Evolutionary conservation across 1,140 invertebrate species (phyloP).

Genomic region (Ooceraea biroi): DNA sequence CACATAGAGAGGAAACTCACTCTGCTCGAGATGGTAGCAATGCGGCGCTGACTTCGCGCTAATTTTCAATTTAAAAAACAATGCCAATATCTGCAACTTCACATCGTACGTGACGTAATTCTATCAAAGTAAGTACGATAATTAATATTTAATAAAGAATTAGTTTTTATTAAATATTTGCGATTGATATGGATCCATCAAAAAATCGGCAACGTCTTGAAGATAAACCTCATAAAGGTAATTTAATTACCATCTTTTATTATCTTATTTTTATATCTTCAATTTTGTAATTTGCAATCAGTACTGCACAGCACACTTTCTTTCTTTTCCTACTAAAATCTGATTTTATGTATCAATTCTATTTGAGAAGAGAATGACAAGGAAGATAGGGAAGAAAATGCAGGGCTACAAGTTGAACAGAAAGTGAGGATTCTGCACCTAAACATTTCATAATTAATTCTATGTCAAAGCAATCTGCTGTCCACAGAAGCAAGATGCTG

Average conservation of each 20-base stretch:
- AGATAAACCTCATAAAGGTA: background rate
- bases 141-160: background rate
- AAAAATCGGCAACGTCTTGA: background rate
- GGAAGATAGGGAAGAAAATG: background rate
- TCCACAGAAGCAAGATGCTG: background rate
- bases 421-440: background rate
- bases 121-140: background rate
- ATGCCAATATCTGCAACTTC: too few species aligned
- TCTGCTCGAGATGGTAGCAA: too few species aligned
- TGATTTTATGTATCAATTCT: background rate
- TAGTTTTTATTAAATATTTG: background rate
- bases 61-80: too few species aligned
- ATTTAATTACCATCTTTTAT: background rate
- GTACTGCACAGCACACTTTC: background rate
- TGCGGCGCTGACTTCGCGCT: too few species aligned
- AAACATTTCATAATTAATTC: background rate
- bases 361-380: background rate
- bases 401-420: too few species aligned
- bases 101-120: too few species aligned
- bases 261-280: background rate
- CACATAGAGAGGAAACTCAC: too few species aligned
- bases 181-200: background rate
- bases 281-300: conserved; percentile 7
- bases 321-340: background rate
- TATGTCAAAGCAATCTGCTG: too few species aligned